phyloP scores from a whole-genome alignment of 2,113 vertebrate species.

The Macaca nemestrina region DNA sequence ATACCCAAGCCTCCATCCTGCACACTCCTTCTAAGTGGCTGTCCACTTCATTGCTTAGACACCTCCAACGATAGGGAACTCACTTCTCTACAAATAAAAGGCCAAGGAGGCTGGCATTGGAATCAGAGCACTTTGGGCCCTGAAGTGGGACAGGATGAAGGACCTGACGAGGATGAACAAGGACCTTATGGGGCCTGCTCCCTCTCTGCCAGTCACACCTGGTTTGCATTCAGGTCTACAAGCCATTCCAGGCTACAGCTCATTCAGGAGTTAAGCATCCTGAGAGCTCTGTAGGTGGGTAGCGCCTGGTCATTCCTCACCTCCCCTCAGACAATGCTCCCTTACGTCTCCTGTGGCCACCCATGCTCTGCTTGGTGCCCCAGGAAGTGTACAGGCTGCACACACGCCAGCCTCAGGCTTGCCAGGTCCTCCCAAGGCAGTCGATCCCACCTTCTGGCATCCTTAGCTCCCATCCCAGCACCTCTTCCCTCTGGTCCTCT shows the following conservation, averaged over 20 bases:
- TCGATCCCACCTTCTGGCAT: too few species aligned
- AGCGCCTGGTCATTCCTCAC: background rate
- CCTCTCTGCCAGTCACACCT: background rate
- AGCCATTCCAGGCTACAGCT: background rate
- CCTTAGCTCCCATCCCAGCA: background rate
- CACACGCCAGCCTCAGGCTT: too few species aligned
- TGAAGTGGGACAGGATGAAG: background rate
- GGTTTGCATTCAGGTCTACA: background rate
- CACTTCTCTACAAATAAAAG: background rate
- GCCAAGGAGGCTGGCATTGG: background rate
- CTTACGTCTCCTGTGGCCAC: fast-evolving
- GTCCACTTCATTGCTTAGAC: background rate
- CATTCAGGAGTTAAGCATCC: background rate
- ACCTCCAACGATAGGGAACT: background rate
- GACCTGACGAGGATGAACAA: background rate
- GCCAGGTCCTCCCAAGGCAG: background rate
- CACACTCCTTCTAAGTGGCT: background rate
- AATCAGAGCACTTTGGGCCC: background rate
- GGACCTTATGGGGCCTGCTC: background rate
- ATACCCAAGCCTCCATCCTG: background rate
- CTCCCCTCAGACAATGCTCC: background rate
- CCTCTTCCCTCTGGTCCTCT: background rate
- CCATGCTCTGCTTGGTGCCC: too few species aligned
- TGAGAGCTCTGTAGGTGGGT: background rate
- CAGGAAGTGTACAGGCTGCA: background rate